These are phyloP conservation scores for Pseudococcus longispinus DNA, from an alignment of 2,888 invertebrate species.

Conservation along the genomic window DNA sequence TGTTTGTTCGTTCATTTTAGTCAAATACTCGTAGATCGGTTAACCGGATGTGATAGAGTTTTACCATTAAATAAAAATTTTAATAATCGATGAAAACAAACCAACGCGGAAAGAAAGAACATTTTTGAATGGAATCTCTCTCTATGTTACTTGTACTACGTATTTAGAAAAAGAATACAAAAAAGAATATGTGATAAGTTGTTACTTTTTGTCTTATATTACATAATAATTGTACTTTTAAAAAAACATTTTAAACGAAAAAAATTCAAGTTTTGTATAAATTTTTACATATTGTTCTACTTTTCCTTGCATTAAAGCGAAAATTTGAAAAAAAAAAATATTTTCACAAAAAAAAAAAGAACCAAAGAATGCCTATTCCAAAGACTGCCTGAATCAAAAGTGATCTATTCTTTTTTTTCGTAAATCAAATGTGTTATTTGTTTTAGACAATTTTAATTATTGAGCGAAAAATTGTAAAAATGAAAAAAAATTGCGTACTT, in stretches of 20 bases:
- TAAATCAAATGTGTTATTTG: constrained; percentile 50
- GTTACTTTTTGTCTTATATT: constrained; percentile 48
- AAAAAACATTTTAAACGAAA: not conserved
- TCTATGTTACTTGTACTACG: not conserved
- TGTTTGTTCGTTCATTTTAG: not conserved
- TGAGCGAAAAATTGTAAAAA: constrained; percentile 5
- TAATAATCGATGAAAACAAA: constrained; percentile 5
- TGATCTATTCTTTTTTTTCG: constrained; percentile 51
- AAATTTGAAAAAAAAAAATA: not conserved
- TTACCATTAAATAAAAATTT: constrained; percentile 38
- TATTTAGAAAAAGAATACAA: constrained; percentile 12
- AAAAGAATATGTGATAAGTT: constrained; percentile 49
- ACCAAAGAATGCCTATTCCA: constrained; percentile 57
- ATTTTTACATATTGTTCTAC: constrained; percentile 5
- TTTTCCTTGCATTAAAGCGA: not conserved
- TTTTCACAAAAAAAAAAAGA: constrained; percentile 39
- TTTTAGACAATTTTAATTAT: constrained; percentile 30
- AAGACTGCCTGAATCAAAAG: constrained; percentile 56
- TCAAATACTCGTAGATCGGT: constrained; percentile 49
- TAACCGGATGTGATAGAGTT: constrained; percentile 47
- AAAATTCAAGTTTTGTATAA: constrained; percentile 5
- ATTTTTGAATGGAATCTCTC: constrained; percentile 48
- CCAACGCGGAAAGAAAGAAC: constrained; percentile 20
- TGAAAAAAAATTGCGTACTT: constrained; percentile 2
- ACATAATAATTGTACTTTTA: constrained; percentile 13